Percentiles rank a stretch among this genome's conserved stretches.
Evolutionary conservation across 2,113 vertebrate genomes (phyloP).

Genomic region (Hydropotes inermis): DNA sequence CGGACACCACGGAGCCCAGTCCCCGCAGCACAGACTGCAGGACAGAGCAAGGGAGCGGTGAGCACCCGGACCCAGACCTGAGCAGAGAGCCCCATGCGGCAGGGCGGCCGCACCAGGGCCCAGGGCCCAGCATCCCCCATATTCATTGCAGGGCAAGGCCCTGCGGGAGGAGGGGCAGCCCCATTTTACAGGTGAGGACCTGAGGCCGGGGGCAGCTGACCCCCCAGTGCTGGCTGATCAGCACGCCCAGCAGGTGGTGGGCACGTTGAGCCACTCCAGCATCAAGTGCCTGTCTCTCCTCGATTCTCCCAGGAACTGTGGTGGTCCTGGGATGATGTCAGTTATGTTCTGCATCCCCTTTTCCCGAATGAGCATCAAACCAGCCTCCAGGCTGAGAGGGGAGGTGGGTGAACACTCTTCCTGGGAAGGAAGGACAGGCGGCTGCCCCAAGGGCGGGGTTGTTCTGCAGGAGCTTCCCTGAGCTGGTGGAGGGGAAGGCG

Average conservation of each 20-base stretch:
- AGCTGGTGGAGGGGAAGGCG: neutral
- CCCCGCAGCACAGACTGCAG: neutral
- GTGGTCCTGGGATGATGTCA: neutral
- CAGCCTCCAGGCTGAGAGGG: neutral
- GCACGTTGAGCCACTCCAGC: neutral
- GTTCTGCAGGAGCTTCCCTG: neutral
- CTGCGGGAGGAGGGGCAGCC: conserved; percentile 50
- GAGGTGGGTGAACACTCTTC: neutral
- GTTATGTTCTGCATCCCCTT: neutral
- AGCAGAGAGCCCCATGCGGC: rapidly evolving
- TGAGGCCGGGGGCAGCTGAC: neutral
- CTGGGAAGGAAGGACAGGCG: neutral
- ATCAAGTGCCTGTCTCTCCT: rapidly evolving
- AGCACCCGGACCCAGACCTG: neutral
- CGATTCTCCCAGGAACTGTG: rapidly evolving
- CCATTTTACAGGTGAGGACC: neutral
- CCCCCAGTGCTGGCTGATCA: rapidly evolving
- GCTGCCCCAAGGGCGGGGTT: neutral
- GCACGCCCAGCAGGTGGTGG: neutral
- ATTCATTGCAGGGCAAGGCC: conserved; percentile 77
- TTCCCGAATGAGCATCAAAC: neutral
- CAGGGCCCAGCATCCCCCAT: conserved; percentile 82
- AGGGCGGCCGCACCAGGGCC: conserved; percentile 45
- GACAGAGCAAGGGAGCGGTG: neutral
- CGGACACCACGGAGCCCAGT: neutral